Conservation (phyloP, 1,140 invertebrate genomes). For the Bombus breviceps region DNA sequence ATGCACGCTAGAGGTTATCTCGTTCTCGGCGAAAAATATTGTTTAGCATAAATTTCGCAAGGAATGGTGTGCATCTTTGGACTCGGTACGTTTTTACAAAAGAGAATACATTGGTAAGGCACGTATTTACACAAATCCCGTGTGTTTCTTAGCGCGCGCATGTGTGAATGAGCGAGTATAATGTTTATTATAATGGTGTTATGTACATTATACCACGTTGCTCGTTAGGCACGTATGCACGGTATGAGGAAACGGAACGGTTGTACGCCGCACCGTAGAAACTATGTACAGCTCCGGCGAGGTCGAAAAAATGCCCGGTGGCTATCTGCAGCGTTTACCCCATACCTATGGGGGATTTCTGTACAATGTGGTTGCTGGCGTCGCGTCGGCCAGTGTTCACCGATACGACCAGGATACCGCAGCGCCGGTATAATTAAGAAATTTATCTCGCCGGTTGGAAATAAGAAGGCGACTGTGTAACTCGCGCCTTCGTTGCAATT, state of each 20-base stretch:
- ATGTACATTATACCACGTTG: constrained; percentile 45
- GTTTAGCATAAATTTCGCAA: constrained; percentile 27
- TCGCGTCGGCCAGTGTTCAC: not conserved
- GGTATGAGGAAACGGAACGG: constrained; percentile 57
- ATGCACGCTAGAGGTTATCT: not conserved
- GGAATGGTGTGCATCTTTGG: constrained; percentile 13
- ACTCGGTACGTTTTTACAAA: not conserved
- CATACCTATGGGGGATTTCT: constrained; percentile 24
- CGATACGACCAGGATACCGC: not conserved
- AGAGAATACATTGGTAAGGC: not conserved
- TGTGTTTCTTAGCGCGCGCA: not conserved
- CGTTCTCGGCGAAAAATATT: not conserved
- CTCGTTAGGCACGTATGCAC: constrained; percentile 57
- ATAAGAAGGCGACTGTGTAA: not conserved
- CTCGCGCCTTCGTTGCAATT: not conserved
- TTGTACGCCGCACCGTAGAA: not conserved
- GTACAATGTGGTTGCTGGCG: not conserved
- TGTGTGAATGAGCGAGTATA: constrained; percentile 52
- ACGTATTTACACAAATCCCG: not conserved
- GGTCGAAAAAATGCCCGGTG: constrained; percentile 28
- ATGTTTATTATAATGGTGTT: constrained; percentile 65
- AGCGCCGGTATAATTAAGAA: constrained; percentile 17
- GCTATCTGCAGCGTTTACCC: constrained; percentile 23
- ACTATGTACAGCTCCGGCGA: constrained; percentile 23
- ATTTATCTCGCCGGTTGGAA: constrained; percentile 12